phyloP scores from a whole-genome alignment of 2,888 invertebrate species.

The Unio pictorum region DNA sequence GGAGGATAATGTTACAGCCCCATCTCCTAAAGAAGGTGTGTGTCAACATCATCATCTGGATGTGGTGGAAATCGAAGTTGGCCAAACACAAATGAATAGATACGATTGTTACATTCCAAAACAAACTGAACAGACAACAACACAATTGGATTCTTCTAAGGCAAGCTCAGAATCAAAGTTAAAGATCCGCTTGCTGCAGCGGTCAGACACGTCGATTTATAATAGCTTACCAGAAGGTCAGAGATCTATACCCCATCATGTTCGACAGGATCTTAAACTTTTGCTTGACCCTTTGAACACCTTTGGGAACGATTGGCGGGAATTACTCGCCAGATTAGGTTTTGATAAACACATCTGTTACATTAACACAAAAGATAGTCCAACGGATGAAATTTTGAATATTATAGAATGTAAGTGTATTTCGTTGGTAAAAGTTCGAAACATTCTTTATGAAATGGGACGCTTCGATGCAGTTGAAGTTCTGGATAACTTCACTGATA shows the following conservation, averaged over 20 bases:
- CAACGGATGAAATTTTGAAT: conserved; percentile 35
- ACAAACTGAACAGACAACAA: not conserved
- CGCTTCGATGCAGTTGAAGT: conserved; percentile 15
- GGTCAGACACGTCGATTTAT: not conserved
- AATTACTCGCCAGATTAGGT: conserved; percentile 30
- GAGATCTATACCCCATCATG: conserved; percentile 17
- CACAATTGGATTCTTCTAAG: not conserved
- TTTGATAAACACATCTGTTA: conserved; percentile 31
- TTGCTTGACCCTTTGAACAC: conserved; percentile 34
- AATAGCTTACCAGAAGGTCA: not conserved
- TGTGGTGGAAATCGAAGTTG: conserved; percentile 12
- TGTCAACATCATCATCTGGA: conserved; percentile 15
- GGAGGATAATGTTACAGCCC: conserved; percentile 21
- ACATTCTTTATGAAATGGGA: conserved; percentile 12
- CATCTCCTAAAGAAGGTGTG: not conserved
- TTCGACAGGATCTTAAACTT: conserved; percentile 26
- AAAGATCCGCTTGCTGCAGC: not conserved
- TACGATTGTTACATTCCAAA: conserved; percentile 5
- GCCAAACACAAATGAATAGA: not conserved
- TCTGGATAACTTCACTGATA: conserved; percentile 7
- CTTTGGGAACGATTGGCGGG: conserved; percentile 41
- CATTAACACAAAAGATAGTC: conserved; percentile 21
- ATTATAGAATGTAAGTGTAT: conserved; percentile 22
- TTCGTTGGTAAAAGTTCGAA: conserved; percentile 16
- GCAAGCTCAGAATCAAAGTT: not conserved